Base-by-base conservation (phyloP, 2,113 vertebrate genomes). In the Hippocampus mohnikei region DNA sequence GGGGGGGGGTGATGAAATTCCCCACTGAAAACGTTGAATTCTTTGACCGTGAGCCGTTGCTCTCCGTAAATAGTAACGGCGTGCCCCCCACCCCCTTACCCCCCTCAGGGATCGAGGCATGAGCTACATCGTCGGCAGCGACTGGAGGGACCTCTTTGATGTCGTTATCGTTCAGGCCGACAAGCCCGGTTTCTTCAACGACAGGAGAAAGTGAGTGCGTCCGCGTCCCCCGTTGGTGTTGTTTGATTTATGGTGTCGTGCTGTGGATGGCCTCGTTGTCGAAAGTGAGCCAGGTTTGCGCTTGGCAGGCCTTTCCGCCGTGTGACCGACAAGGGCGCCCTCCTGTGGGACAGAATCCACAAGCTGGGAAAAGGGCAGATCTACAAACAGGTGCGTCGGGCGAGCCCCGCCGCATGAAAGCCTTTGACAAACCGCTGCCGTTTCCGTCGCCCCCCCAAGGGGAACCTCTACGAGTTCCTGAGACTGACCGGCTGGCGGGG, bases 401-500 rank as follows among this genome's bases (percentile, higher is more conserved):
- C 53, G 33, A 9, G 20, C 48, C 12, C 29, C 42, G 52, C 29
- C 42, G 52, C 1, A 15, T 56, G 3, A 7, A 29, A 58, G 4
- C 40, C 40, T 74, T n/a, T 64, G 0, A 41, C n/a, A 2, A 65
- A 46, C 10, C 5, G 8, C 18, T 21, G 50, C 2, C 78, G 21
- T 56, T 29, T 81, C 70, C 80, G 77, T 72, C 60, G 46, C 69
- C 75, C 3, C 0, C 75, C 3, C 0, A 81, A 99, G 97, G 97
- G 97, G 73, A 99, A 99, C 83, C 89, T 99, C 33, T 99, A 98
- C 46, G 97, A 99, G 80, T 99, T 99, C 91, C 87, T 99, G 89
- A 95, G 96, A 86, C 96, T 99, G 16, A 99, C 98, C 1, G 98
- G 96, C 74, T 99, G 98, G 98, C 94, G 95, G 64, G 98, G 98